These are phyloP conservation scores for Phoxinus dragarum DNA, from an alignment of 2,797 vertebrate species.

Conservation along the genomic window DNA sequence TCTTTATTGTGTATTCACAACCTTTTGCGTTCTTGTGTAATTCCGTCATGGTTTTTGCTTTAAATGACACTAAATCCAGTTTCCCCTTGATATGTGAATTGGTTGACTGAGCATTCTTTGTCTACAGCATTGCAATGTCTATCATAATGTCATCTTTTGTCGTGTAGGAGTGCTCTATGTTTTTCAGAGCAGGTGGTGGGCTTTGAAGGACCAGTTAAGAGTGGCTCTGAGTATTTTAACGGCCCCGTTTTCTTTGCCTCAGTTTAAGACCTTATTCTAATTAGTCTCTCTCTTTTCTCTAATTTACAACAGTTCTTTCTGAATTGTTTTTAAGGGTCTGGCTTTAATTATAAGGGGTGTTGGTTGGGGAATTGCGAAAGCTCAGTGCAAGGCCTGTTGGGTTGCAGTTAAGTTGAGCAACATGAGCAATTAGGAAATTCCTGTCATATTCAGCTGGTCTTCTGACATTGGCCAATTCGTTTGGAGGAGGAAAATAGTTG, in stretches of 20 bases:
- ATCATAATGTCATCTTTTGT: constrained; percentile 47
- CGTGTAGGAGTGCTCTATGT: constrained; percentile 49
- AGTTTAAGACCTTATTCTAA: constrained; percentile 64
- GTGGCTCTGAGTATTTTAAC: constrained; percentile 61
- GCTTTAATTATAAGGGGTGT: constrained; percentile 64
- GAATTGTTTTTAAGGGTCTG: constrained; percentile 65
- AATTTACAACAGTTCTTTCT: constrained; percentile 64
- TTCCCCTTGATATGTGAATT: constrained; percentile 25
- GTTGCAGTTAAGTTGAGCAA: constrained; percentile 60
- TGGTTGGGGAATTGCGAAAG: constrained; percentile 53
- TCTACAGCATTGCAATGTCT: constrained; percentile 32
- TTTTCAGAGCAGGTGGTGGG: constrained; percentile 53
- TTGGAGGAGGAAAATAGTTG: constrained; percentile 39
- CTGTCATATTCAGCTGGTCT: constrained; percentile 58
- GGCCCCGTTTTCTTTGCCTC: constrained; percentile 56
- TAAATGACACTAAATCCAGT: background rate
- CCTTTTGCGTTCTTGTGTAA: background rate
- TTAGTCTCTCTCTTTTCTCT: constrained; percentile 63
- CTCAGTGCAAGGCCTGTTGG: constrained; percentile 54
- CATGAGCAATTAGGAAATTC: constrained; percentile 67
- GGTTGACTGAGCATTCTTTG: constrained; percentile 13
- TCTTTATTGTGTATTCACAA: background rate
- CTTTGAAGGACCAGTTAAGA: constrained; percentile 59
- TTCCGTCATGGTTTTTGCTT: constrained; percentile 25
- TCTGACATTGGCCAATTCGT: constrained; percentile 52